Evolutionary conservation across 1,140 invertebrate species (phyloP), one percentile per base, ranked within the genome.

Genomic region (Amyelois transitella): DNA sequence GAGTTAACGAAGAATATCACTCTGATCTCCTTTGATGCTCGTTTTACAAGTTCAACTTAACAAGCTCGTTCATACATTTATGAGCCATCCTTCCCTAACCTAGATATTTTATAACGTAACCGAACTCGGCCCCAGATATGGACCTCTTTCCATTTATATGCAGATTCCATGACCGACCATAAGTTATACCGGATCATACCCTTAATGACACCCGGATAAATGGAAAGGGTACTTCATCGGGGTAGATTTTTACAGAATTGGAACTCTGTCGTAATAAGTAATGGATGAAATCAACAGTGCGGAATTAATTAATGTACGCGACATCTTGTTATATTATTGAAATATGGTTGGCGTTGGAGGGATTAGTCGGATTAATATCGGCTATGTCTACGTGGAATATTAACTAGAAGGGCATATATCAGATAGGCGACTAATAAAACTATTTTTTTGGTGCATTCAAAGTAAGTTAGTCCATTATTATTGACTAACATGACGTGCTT

Each of bases 61-160:
- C n/a, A n/a, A n/a, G n/a, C n/a, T n/a, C n/a, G n/a, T n/a, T n/a
- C n/a, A n/a, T n/a, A n/a, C n/a, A n/a, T n/a, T 10, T 6, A 32
- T 4, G 25, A 28, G 25, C 25, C 17, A 38, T 8, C 32, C 32
- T 1, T 38, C 32, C 17, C 12, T 14, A 38, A 38, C 6, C 6
- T 38, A 14, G 32, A 38, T 38, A 38, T 1, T 38, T 38, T 28
- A 14, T 55, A 25, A 19, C 52, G 43, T 54, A 58, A 51, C 60
- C 60, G 53, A 58, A 53, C 59, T 68, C 64, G 77, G 75, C 75
- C 75, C 75, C 65, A 57, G 66, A 66, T 68, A 69, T 71, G 64
- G 72, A 77, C 72, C 77, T 72, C 77, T 72, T 72, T 79, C 68
- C 81, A 86, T 86, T 86, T 86, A 86, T 83, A 86, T 86, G 82